These are phyloP conservation scores for Pangasius larnaudii DNA, from an alignment of 2,797 vertebrate genomes.

Conservation along the genomic window DNA sequence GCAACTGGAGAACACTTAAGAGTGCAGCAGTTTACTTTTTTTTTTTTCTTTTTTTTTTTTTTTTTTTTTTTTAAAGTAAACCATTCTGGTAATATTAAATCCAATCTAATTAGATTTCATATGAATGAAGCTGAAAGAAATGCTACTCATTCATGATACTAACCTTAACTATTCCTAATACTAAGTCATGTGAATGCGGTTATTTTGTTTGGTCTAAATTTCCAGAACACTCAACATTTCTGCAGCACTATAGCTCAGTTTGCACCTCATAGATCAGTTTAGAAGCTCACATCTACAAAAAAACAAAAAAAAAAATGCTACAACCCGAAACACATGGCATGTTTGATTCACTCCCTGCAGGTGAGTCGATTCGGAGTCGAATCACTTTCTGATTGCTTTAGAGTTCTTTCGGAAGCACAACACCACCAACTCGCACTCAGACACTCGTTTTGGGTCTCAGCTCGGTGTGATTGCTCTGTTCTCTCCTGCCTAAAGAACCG, in stretches of 20 bases:
- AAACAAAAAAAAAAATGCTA: neutral
- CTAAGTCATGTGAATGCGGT: neutral
- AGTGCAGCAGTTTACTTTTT: conserved; percentile 25
- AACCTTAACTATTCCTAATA: neutral
- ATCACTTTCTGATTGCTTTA: neutral
- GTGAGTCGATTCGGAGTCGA: neutral
- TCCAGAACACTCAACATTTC: no score
- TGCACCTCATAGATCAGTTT: no score
- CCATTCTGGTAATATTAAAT: conserved; percentile 33
- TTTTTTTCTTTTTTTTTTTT: conserved; percentile 30
- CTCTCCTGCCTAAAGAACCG: neutral
- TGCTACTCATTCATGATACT: neutral
- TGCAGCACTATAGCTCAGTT: neutral
- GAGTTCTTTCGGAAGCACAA: neutral
- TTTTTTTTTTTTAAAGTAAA: conserved; percentile 9
- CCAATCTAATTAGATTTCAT: neutral
- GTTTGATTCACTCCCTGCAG: neutral
- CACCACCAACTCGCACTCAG: neutral
- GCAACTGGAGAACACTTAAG: conserved; percentile 12
- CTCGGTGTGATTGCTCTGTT: no score
- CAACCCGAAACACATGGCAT: neutral
- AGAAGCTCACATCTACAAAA: no score
- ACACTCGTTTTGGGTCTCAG: neutral
- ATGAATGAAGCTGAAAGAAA: neutral
- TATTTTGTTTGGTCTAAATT: no score